These are phyloP conservation scores for Meandrina meandrites DNA, from an alignment of 92 coral and sea anemone species.

Conservation along the genomic window DNA sequence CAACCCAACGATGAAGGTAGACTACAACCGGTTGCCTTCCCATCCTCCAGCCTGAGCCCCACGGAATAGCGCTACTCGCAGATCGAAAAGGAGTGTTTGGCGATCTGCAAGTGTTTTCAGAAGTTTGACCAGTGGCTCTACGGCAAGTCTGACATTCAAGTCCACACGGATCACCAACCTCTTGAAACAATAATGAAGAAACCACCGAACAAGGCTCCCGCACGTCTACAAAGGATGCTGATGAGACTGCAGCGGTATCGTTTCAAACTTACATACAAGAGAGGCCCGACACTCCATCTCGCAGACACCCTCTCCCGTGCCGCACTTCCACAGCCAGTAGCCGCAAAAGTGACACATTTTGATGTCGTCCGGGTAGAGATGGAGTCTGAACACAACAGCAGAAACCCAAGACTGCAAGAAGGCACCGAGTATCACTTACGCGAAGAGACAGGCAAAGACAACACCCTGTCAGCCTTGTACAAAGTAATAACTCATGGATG, in stretches of 20 bases:
- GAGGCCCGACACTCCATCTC: slow-evolving; percentile 50
- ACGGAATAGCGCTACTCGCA: slow-evolving; percentile 56
- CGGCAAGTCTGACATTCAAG: slow-evolving; percentile 51
- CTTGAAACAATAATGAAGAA: slow-evolving; percentile 51
- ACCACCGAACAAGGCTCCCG: slow-evolving; percentile 54
- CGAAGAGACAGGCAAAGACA: slow-evolving; percentile 35
- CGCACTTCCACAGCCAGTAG: slow-evolving; percentile 45
- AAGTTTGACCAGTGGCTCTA: slow-evolving; percentile 58
- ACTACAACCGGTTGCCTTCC: slow-evolving; percentile 34
- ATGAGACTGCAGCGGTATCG: slow-evolving; percentile 52
- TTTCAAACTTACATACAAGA: neutral
- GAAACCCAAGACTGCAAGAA: slow-evolving; percentile 30
- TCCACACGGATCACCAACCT: slow-evolving; percentile 54
- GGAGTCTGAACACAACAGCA: slow-evolving; percentile 10
- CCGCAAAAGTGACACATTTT: slow-evolving; percentile 40
- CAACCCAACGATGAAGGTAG: slow-evolving; percentile 35
- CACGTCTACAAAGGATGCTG: slow-evolving; percentile 49
- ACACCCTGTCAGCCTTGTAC: slow-evolving; percentile 25
- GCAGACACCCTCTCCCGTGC: slow-evolving; percentile 63
- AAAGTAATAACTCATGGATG: slow-evolving; percentile 33
- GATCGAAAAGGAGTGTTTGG: slow-evolving; percentile 54
- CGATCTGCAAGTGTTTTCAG: slow-evolving; percentile 45
- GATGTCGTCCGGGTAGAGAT: slow-evolving; percentile 40
- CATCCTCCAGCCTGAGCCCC: slow-evolving; percentile 46
- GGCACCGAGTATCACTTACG: slow-evolving; percentile 41